Conservation (phyloP, 2,113 vertebrate species). For the Pseudorhombus dupliciocellatus region DNA sequence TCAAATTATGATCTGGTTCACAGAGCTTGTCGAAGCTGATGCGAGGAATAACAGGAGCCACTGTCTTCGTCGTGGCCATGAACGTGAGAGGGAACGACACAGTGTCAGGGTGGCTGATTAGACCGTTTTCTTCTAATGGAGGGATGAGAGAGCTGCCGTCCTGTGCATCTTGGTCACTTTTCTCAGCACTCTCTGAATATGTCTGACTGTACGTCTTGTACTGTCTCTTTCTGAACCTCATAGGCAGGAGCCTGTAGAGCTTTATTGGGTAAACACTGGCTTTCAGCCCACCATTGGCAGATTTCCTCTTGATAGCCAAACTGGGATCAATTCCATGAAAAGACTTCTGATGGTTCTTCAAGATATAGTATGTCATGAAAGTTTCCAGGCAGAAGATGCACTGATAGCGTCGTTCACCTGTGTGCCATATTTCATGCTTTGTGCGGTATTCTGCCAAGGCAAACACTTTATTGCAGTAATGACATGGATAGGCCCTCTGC, state of each 20-base stretch:
- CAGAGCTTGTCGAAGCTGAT: constrained; percentile 76
- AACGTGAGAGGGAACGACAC: constrained; percentile 79
- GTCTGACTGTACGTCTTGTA: constrained; percentile 91
- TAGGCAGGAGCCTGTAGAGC: constrained; percentile 95
- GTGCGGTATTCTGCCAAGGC: constrained; percentile 97
- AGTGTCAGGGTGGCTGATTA: constrained; percentile 68
- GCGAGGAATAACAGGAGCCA: constrained; percentile 79
- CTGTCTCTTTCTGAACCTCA: constrained; percentile 91
- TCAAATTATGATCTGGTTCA: constrained; percentile 59
- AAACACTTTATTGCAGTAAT: constrained; percentile 99
- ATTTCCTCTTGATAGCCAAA: constrained; percentile 90
- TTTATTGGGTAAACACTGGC: constrained; percentile 94
- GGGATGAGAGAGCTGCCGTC: constrained; percentile 79
- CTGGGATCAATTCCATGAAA: constrained; percentile 97
- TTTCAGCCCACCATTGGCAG: constrained; percentile 90
- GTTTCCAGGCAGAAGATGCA: constrained; percentile 99
- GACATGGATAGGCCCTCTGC: constrained; percentile 96
- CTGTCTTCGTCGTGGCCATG: constrained; percentile 82
- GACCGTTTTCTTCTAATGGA: constrained; percentile 80
- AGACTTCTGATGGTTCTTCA: constrained; percentile 98
- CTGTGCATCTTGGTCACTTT: constrained; percentile 70
- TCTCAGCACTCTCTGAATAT: constrained; percentile 81
- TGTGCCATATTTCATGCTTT: constrained; percentile 98
- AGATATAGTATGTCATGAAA: constrained; percentile 98
- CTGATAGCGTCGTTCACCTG: constrained; percentile 95